Evolutionary conservation across 2,888 invertebrate species (phyloP), one percentile per base, ranked within the genome.

Genomic region (Leucoma salicis): DNA sequence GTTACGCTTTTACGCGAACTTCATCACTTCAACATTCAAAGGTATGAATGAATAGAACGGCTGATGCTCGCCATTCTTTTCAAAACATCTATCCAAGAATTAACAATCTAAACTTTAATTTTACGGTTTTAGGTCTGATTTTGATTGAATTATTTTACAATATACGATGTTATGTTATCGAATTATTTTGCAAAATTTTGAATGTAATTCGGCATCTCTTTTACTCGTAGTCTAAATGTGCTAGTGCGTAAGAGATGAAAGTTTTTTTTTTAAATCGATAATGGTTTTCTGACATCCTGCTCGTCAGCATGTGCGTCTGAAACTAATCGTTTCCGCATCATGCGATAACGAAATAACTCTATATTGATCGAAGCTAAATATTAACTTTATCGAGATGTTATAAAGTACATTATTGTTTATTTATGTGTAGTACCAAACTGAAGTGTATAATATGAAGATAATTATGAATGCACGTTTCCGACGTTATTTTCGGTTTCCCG

Each of bases 281-380:
- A 84, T 82, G 80, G 77, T 72, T 78, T 74, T 72, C 74, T 80
- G 70, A 70, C 83, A 84, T 87, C 87, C 84, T 79, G 81, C 69
- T 76, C 82, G 84, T 84, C 85, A 82, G 74, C 85, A 76, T 83
- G 82, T 75, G 83, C 76, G 74, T 73, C 75, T 79, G 79, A 82
- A 83, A 87, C 83, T 81, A 85, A 87, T 87, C 82, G 84, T 79
- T 86, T 87, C 87, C 86, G 78, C 60, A 70, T 71, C 46, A 39
- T 33, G 41, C 10, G 1, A 35, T 47, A 74, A 73, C 21, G 57
- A 15, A 56, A 2, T 61, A 74, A 50, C 45, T 46, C n/a, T 10
- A 14, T 1, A n/a, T 1, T 3, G n/a, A 10, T 2, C 7, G 0
- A 4, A 47, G 10, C n/a, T 8, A 2, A 64, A 56, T 46, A 37